A percentile compares a stretch with the other conserved stretches of the same genome.
Conservation (phyloP, 2,113 vertebrate species). For the Rissa tridactyla region DNA sequence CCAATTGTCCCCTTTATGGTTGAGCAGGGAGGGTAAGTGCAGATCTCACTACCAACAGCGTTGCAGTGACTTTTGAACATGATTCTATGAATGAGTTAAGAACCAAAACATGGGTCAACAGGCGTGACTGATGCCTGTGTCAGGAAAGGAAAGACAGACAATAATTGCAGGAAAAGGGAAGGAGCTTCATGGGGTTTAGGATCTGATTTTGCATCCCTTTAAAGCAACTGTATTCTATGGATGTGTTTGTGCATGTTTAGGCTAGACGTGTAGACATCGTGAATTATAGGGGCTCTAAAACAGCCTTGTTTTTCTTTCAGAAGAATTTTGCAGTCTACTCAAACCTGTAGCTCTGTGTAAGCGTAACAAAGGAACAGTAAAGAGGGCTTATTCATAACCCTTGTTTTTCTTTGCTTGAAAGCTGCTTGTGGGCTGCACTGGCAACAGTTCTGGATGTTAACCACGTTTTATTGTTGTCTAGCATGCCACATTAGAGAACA, state of each 20-base stretch:
- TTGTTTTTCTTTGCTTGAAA: conserved; percentile 47
- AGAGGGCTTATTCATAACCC: neutral
- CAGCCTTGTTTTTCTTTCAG: neutral
- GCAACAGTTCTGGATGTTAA: conserved; percentile 50
- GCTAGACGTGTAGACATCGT: neutral
- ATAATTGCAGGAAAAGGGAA: neutral
- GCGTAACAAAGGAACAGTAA: neutral
- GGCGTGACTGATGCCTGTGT: neutral
- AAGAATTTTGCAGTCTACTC: neutral
- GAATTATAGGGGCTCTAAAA: neutral
- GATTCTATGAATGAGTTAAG: neutral
- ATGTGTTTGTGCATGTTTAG: neutral
- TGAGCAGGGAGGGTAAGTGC: neutral
- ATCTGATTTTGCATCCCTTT: neutral
- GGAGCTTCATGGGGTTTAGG: neutral
- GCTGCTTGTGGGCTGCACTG: conserved; percentile 1
- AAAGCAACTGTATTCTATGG: neutral
- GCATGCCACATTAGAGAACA: conserved; percentile 35
- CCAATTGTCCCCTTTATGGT: neutral
- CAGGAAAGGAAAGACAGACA: neutral
- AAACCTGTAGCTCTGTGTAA: neutral
- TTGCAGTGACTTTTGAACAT: neutral
- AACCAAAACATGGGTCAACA: neutral
- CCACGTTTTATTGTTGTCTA: conserved; percentile 33
- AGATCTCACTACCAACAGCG: neutral